These are phyloP conservation scores for Pithys albifrons DNA, from an alignment of 2,113 vertebrate species.

Conservation along the genomic window DNA sequence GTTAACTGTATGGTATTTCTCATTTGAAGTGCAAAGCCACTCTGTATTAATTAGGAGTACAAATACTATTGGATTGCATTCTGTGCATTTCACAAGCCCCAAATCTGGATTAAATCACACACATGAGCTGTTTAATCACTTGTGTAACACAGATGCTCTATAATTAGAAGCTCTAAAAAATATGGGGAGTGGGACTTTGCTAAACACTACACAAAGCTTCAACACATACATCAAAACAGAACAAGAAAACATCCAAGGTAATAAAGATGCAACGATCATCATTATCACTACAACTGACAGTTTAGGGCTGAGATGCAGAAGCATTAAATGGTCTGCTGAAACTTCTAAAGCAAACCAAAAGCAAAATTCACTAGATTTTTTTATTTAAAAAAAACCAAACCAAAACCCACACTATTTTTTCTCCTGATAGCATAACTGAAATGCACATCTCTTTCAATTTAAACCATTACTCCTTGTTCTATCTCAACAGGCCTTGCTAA, in stretches of 20 bases:
- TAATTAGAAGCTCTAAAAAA: not conserved
- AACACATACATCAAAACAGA: not conserved
- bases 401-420: not conserved
- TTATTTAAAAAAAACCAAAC: not conserved
- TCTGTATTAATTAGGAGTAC: not conserved
- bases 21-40: not conserved
- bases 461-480: not conserved
- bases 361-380: not conserved
- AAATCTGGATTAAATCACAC: slow-evolving; percentile 9
- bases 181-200: not conserved
- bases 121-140: not conserved
- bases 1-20: not conserved
- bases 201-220: not conserved
- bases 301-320: not conserved
- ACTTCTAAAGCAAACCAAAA: not conserved
- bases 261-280: not conserved
- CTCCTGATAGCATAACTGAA: not conserved
- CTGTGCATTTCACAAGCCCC: not conserved
- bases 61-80: not conserved
- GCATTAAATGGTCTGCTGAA: not conserved
- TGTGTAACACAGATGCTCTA: not conserved
- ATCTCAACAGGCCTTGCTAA: not conserved
- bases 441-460: not conserved
- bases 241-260: not conserved
- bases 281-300: not conserved